phyloP scores from a whole-genome alignment of 2,113 vertebrate species.

The Empidonax traillii region DNA sequence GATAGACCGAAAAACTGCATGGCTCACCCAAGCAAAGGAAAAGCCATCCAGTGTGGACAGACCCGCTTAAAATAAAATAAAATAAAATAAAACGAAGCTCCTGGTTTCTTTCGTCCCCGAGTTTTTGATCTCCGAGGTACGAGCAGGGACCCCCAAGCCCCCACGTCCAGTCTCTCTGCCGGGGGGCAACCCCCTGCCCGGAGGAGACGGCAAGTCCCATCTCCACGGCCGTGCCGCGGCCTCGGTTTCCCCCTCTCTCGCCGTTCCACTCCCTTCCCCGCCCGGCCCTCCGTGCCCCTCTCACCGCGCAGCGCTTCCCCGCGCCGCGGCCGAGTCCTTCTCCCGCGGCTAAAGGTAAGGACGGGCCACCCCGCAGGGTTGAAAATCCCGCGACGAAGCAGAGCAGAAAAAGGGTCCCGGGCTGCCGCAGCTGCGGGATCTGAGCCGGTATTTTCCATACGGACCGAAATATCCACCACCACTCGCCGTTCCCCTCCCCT shows the following conservation, averaged over 20 bases:
- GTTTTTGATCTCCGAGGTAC: neutral
- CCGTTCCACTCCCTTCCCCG: neutral
- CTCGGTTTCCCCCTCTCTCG: neutral
- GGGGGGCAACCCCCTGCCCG: neutral
- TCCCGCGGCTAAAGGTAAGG: neutral
- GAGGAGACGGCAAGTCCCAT: neutral
- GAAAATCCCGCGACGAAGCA: neutral
- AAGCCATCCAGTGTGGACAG: neutral
- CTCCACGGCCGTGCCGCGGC: neutral
- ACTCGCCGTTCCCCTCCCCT: no score
- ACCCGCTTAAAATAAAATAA: neutral
- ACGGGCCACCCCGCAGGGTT: neutral
- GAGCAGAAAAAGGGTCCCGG: neutral
- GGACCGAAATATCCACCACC: neutral
- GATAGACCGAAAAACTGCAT: neutral
- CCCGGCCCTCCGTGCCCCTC: neutral
- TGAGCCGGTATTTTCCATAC: neutral
- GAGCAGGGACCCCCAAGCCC: neutral
- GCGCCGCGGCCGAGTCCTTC: neutral
- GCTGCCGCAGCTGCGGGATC: neutral
- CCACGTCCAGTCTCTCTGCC: neutral
- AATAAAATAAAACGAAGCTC: neutral
- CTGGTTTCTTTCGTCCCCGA: accelerated
- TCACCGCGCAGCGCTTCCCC: neutral
- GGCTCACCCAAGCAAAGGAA: neutral